Evolutionary conservation across 1,140 invertebrate genomes (phyloP).

Genomic region (Mesaphorura yosii): DNA sequence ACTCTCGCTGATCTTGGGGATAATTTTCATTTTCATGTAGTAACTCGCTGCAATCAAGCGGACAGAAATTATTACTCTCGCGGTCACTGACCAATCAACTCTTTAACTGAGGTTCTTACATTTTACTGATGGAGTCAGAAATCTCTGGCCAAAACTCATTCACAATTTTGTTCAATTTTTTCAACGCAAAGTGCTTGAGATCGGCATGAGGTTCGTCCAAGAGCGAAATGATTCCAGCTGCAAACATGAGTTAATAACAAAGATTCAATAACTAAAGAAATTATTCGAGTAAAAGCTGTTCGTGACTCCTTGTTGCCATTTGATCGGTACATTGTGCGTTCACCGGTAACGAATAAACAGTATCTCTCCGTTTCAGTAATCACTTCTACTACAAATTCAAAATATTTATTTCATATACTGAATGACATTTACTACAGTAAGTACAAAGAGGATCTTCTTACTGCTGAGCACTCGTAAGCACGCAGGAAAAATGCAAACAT

Average conservation of each 20-base stretch:
- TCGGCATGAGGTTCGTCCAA: constrained; percentile 86
- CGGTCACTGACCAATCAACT: background rate
- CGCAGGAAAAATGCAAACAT: too few relatives aligned
- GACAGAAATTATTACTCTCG: constrained; percentile 9
- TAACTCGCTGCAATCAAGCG: constrained; percentile 56
- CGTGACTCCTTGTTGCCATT: too few relatives aligned
- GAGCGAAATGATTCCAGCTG: constrained; percentile 86
- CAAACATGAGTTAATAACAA: constrained; percentile 3
- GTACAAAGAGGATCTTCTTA: too few relatives aligned
- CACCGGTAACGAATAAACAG: too few relatives aligned
- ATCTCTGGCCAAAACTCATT: constrained; percentile 99
- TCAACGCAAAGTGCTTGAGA: constrained; percentile 81
- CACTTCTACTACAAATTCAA: too few relatives aligned
- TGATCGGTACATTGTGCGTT: too few relatives aligned
- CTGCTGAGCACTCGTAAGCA: too few relatives aligned
- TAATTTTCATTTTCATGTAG: constrained; percentile 86
- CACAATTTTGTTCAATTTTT: constrained; percentile 83
- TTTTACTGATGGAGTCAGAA: constrained; percentile 93
- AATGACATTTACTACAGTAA: too few relatives aligned
- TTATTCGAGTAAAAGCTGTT: background rate
- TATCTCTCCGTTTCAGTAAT: too few relatives aligned
- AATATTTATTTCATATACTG: too few relatives aligned
- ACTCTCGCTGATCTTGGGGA: constrained; percentile 51
- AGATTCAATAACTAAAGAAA: background rate
- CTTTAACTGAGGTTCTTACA: constrained; percentile 52